These are phyloP conservation scores for Ceratosolen solmsi DNA, from an alignment of 1,140 invertebrate species.

Conservation along the genomic window DNA sequence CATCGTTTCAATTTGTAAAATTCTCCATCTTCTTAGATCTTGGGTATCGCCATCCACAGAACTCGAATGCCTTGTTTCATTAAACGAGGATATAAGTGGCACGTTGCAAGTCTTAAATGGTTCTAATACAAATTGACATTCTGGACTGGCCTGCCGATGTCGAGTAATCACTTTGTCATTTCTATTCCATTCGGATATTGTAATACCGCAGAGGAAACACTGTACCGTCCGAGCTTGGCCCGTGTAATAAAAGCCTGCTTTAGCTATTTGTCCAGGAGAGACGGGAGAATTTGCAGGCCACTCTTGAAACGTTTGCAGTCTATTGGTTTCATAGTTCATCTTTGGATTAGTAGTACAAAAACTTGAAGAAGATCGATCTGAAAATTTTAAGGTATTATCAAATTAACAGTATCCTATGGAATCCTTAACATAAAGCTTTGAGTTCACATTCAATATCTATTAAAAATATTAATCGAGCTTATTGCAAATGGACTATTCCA, in stretches of 20 bases:
- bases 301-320: conserved; percentile 79
- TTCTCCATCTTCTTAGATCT: neutral
- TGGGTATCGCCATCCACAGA: neutral
- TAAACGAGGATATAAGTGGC: conserved; percentile 69
- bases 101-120: conserved; percentile 79
- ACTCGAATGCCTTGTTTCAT: conserved; percentile 27
- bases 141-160: conserved; percentile 78
- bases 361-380: conserved; percentile 10
- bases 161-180: conserved; percentile 81
- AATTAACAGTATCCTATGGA: neutral
- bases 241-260: conserved; percentile 87
- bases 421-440: too few species aligned
- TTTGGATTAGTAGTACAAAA: conserved; percentile 6
- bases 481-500: too few species aligned
- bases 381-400: conserved; percentile 8
- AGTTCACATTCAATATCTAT: neutral
- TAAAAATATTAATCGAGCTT: too few species aligned
- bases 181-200: conserved; percentile 83
- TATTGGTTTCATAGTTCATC: conserved; percentile 82
- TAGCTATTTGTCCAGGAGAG: conserved; percentile 79
- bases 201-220: conserved; percentile 83
- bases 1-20: neutral
- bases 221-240: conserved; percentile 80
- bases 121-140: conserved; percentile 82
- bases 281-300: conserved; percentile 83